Percentiles rank a stretch among this genome's conserved stretches.
Conservation (phyloP, 2,797 vertebrate genomes). For the Hozukius guyotensis region DNA sequence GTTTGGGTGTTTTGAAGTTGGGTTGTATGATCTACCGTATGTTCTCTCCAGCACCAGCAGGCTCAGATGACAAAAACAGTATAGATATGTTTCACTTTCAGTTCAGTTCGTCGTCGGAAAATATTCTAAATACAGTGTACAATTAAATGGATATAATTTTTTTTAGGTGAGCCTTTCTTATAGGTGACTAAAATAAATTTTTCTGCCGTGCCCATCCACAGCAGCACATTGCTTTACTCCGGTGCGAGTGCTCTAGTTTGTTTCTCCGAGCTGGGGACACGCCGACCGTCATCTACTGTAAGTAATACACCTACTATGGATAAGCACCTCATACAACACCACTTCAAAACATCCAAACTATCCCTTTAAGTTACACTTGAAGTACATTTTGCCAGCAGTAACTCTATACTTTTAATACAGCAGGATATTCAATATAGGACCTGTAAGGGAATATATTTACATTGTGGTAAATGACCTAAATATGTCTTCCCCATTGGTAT, state of each 20-base stretch:
- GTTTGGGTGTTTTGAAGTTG: background rate
- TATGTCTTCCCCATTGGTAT: background rate
- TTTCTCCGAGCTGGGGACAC: too few species aligned
- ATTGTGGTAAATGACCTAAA: background rate
- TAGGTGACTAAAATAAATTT: rapidly evolving
- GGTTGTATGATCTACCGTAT: background rate
- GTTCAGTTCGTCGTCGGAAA: background rate
- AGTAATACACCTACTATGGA: too few species aligned
- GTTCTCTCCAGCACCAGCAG: background rate
- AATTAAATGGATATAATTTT: too few species aligned
- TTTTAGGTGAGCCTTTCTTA: too few species aligned
- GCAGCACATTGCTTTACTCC: too few species aligned
- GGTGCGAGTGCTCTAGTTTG: too few species aligned
- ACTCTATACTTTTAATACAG: background rate
- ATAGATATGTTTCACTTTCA: background rate
- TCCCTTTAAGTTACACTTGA: background rate
- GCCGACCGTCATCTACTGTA: too few species aligned
- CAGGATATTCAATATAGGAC: background rate
- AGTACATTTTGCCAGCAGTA: background rate
- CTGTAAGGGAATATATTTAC: background rate
- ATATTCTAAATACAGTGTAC: too few species aligned
- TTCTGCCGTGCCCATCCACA: too few species aligned
- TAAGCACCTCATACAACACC: too few species aligned
- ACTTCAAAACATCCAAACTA: background rate
- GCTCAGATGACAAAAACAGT: background rate